Evolutionary conservation across 2,888 invertebrate genomes (phyloP).

Genomic region (Charanyca ferruginea): DNA sequence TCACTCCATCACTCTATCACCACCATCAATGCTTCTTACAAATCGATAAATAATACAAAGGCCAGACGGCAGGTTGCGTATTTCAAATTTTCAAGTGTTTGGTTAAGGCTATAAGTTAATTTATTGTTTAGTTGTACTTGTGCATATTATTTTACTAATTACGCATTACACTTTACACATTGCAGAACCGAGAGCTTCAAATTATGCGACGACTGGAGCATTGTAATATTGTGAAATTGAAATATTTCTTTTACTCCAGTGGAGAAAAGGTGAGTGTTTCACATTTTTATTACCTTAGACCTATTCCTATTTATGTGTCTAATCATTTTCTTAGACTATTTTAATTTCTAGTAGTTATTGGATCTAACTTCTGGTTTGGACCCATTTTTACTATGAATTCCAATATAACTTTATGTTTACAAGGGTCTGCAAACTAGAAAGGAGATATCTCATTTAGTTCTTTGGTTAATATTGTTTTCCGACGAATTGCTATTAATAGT

Average conservation of each 20-base stretch:
- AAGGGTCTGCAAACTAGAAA: slow-evolving; percentile 58
- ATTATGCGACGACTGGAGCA: slow-evolving; percentile 99
- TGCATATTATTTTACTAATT: slow-evolving; percentile 23
- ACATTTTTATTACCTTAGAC: slow-evolving; percentile 50
- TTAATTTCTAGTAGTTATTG: slow-evolving; percentile 53
- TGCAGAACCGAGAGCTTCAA: slow-evolving; percentile 99
- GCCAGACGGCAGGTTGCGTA: slow-evolving; percentile 2
- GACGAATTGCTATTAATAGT: slow-evolving; percentile 48
- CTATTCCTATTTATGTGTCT: slow-evolving; percentile 73
- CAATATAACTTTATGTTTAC: slow-evolving; percentile 33
- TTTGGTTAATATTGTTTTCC: slow-evolving; percentile 49
- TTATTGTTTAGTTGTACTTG: not conserved
- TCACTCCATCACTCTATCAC: no score
- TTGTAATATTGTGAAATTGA: slow-evolving; percentile 99
- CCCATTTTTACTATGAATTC: slow-evolving; percentile 45
- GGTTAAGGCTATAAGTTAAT: slow-evolving; percentile 4
- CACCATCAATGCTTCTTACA: no score
- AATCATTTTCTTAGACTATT: slow-evolving; percentile 58
- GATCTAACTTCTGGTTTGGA: slow-evolving; percentile 59
- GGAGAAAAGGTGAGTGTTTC: slow-evolving; percentile 97
- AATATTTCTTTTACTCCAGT: slow-evolving; percentile 99
- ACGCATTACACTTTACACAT: slow-evolving; percentile 68
- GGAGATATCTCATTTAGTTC: slow-evolving; percentile 65
- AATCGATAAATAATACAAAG: no score
- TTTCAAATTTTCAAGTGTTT: no score